Evolutionary conservation across 2,113 vertebrate species (phyloP).

Genomic region (Cercocebus atys): DNA sequence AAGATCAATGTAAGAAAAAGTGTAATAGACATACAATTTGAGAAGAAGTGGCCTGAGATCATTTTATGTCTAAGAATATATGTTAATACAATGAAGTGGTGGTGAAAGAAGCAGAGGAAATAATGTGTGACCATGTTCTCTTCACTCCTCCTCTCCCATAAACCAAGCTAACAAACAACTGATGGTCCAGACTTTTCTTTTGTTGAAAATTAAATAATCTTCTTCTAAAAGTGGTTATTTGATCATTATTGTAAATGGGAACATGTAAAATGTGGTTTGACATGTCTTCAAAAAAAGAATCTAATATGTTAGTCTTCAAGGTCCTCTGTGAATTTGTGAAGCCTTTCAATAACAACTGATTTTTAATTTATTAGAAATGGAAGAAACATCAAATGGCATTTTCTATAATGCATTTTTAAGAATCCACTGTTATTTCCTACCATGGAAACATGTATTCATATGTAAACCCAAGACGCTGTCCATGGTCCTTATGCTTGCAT

Average conservation of each 20-base stretch:
- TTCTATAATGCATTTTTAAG: conserved; percentile 41
- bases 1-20: conserved; percentile 18
- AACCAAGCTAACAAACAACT: neutral
- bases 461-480: conserved; percentile 36
- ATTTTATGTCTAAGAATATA: neutral
- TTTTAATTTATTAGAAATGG: conserved; percentile 54
- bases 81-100: neutral
- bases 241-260: neutral
- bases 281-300: conserved; percentile 27
- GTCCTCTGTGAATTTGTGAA: conserved; percentile 33
- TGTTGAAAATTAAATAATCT: neutral
- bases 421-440: conserved; percentile 6
- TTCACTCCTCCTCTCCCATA: neutral
- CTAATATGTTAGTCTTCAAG: neutral
- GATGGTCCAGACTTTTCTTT: neutral
- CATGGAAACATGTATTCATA: neutral
- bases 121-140: neutral
- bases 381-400: conserved; percentile 24
- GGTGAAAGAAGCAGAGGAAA: neutral
- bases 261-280: conserved; percentile 19
- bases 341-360: neutral
- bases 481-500: conserved; percentile 55
- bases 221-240: neutral
- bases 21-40: neutral
- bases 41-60: neutral